phyloP scores from a whole-genome alignment of 2,113 vertebrate species.

The Nicator chloris region DNA sequence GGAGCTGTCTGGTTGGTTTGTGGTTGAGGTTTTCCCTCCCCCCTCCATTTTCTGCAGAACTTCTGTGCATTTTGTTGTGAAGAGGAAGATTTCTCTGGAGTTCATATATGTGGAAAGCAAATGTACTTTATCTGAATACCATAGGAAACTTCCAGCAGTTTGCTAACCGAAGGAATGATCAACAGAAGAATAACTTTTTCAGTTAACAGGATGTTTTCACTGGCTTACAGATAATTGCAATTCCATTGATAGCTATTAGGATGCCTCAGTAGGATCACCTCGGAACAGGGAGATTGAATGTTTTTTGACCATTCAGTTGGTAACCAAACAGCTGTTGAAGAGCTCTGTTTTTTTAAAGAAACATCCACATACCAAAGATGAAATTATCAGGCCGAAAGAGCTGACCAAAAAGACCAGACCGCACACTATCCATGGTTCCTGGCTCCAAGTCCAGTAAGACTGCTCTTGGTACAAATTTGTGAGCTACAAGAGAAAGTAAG shows the following conservation, averaged over 20 bases:
- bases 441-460: conserved; percentile 92
- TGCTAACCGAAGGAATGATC: not conserved
- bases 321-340: not conserved
- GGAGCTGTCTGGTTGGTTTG: not conserved
- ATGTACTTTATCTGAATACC: not conserved
- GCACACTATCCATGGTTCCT: conserved; percentile 93
- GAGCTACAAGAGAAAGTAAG: conserved; percentile 71
- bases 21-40: not conserved
- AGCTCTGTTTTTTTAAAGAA: not conserved
- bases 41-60: not conserved
- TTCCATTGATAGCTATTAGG: not conserved
- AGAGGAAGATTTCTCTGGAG: not conserved
- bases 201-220: not conserved
- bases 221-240: not conserved
- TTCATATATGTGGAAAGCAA: not conserved
- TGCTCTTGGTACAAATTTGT: conserved; percentile 90
- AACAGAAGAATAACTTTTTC: not conserved
- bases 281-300: not conserved
- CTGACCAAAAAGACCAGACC: conserved; percentile 89
- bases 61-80: not conserved
- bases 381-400: conserved; percentile 95
- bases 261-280: not conserved
- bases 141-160: not conserved
- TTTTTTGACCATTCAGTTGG: not conserved
- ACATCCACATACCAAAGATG: conserved; percentile 83